A percentile compares a stretch with the other conserved stretches of the same genome.
These are phyloP conservation scores for Brachionus rotundiformis DNA, from an alignment of 1,140 invertebrate species.

Conservation along the genomic window DNA sequence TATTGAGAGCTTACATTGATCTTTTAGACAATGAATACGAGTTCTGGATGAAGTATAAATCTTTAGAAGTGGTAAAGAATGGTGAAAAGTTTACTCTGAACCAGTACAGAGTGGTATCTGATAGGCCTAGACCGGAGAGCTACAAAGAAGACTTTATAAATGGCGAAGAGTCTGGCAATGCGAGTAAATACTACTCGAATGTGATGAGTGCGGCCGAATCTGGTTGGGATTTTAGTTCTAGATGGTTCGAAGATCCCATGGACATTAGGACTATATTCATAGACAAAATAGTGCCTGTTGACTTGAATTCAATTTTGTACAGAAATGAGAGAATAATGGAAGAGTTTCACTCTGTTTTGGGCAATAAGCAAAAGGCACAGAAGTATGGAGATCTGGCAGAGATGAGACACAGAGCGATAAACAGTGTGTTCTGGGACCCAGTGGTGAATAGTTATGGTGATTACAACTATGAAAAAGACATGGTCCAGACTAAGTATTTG, in stretches of 20 bases:
- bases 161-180: constrained; percentile 52
- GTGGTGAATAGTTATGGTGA: constrained; percentile 83
- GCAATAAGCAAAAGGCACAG: constrained; percentile 69
- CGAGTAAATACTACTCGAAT: constrained; percentile 71
- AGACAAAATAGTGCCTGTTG: constrained; percentile 76
- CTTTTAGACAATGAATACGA: constrained; percentile 37
- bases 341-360: constrained; percentile 70
- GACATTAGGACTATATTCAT: constrained; percentile 65
- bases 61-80: neutral
- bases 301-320: constrained; percentile 79
- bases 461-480: constrained; percentile 72
- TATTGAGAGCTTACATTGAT: neutral
- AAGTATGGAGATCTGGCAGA: constrained; percentile 71
- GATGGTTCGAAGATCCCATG: constrained; percentile 73
- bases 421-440: constrained; percentile 79
- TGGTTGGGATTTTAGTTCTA: constrained; percentile 89
- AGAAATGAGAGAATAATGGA: constrained; percentile 77
- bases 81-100: neutral
- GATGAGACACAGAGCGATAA: constrained; percentile 71
- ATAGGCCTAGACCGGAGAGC: constrained; percentile 73
- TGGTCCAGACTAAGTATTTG: constrained; percentile 72
- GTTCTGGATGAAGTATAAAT: constrained; percentile 37
- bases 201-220: constrained; percentile 85
- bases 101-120: neutral
- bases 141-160: constrained; percentile 72